Evolutionary conservation across 2,888 invertebrate genomes (phyloP), one percentile per base, ranked within the genome.

Genomic region (Heliconius erato): DNA sequence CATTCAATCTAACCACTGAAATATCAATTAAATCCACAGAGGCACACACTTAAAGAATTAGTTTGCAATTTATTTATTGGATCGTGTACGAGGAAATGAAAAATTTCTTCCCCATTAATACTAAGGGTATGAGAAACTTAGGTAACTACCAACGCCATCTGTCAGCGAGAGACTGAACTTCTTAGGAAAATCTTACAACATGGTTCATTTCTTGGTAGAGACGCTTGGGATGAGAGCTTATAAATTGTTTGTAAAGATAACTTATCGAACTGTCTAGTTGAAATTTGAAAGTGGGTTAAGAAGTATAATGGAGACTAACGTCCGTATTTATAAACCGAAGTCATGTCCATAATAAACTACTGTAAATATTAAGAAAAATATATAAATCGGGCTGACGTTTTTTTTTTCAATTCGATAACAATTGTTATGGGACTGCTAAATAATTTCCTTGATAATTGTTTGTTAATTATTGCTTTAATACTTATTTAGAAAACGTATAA

Each of bases 161-260:
- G 44, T 74, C 65, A 79, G 69, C 19, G 49, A 80, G 40, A 77
- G 85, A 67, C 79, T 86, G 84, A 89, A 90, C 86, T 88, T 87
- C 89, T 90, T 89, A 88, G 69, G 26, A 68, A 26, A 16, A 23
- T 63, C 19, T 80, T 23, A 71, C 44, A 44, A 68, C 32, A 49
- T 14, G 77, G 81, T 81, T 81, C 76, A 28, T 49, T n/a, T 81
- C 35, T 71, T 12, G 26, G 65, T 71, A 44, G 23, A 28, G 3
- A 44, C 19, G 35, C n/a, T 26, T n/a, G 1, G 7, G 3, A 6
- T 5, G 26, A 28, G 28, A 28, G 5, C 2, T 65, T 26, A 14
- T 14, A 26, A 63, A 19, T 4, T 26, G 28, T 14, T 65, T 26
- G 26, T 5, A 28, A 28, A 67, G 6, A 65, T 28, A 28, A 28